These are phyloP conservation scores for Argentina silus DNA, from an alignment of 2,797 vertebrate genomes.

Conservation along the genomic window DNA sequence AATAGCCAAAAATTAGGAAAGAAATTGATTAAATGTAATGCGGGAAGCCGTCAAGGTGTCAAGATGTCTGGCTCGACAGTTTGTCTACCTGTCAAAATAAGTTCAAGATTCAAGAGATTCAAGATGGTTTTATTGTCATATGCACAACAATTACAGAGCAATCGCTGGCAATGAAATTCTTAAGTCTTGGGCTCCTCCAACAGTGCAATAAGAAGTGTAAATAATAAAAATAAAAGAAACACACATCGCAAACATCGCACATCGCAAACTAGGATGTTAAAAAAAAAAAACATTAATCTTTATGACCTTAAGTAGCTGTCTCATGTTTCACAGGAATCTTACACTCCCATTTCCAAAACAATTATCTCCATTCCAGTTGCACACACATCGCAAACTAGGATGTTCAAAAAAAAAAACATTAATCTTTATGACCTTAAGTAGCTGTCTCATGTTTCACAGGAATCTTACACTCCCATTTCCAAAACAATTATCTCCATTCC, in stretches of 20 bases:
- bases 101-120: too few species aligned
- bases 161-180: too few species aligned
- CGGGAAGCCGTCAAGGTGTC: neutral
- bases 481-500: slow-evolving; percentile 44
- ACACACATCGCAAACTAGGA: neutral
- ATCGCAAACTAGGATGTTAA: neutral
- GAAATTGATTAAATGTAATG: too few species aligned
- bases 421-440: neutral
- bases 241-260: too few species aligned
- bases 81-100: neutral
- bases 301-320: neutral
- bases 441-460: neutral
- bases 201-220: too few species aligned
- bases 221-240: too few species aligned
- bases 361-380: slow-evolving; percentile 37
- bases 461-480: slow-evolving; percentile 28
- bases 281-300: neutral
- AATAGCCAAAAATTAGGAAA: too few species aligned
- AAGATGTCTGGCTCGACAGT: too few species aligned
- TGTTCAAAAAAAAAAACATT: neutral
- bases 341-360: slow-evolving; percentile 39
- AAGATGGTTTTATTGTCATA: too few species aligned
- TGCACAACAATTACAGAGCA: too few species aligned
- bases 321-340: neutral
- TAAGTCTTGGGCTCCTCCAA: too few species aligned